Conservation (phyloP, 2,797 vertebrate species). For the Oryzias sinensis region DNA sequence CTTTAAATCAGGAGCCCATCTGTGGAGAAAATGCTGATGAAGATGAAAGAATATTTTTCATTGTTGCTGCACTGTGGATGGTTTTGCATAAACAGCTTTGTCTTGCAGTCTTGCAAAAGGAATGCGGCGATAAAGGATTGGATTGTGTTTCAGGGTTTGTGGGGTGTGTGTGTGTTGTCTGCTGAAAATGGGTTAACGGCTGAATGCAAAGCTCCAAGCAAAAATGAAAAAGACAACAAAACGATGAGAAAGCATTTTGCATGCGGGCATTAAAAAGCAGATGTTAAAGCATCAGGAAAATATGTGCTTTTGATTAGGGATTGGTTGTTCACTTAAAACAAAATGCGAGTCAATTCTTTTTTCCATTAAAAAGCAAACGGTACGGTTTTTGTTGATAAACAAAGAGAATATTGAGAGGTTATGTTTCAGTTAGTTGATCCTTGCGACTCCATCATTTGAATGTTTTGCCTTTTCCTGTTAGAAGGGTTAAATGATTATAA, state of each 20-base stretch:
- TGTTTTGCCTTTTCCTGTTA: slow-evolving; percentile 26
- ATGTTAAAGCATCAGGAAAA: slow-evolving; percentile 30
- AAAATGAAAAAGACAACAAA: slow-evolving; percentile 33
- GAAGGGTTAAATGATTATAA: slow-evolving; percentile 46
- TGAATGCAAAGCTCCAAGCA: slow-evolving; percentile 55
- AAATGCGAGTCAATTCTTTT: slow-evolving; percentile 20
- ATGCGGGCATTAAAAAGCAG: slow-evolving; percentile 51
- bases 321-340: slow-evolving; percentile 16
- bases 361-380: slow-evolving; percentile 15
- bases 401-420: slow-evolving; percentile 53
- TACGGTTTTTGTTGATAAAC: slow-evolving; percentile 35
- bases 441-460: slow-evolving; percentile 44
- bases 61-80: slow-evolving; percentile 26
- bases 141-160: slow-evolving; percentile 40
- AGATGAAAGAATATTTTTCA: not conserved
- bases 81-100: slow-evolving; percentile 55
- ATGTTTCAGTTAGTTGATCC: slow-evolving; percentile 50
- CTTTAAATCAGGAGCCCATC: slow-evolving; percentile 33
- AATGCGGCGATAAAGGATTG: slow-evolving; percentile 61
- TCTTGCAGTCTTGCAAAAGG: slow-evolving; percentile 43
- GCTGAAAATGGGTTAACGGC: slow-evolving; percentile 46
- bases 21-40: not conserved
- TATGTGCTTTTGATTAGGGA: slow-evolving; percentile 37
- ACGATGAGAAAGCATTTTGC: slow-evolving; percentile 57
- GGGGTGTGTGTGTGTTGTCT: slow-evolving; percentile 29